Conservation (phyloP, 2,888 invertebrate species). For the Shargacucullia verbasci region DNA sequence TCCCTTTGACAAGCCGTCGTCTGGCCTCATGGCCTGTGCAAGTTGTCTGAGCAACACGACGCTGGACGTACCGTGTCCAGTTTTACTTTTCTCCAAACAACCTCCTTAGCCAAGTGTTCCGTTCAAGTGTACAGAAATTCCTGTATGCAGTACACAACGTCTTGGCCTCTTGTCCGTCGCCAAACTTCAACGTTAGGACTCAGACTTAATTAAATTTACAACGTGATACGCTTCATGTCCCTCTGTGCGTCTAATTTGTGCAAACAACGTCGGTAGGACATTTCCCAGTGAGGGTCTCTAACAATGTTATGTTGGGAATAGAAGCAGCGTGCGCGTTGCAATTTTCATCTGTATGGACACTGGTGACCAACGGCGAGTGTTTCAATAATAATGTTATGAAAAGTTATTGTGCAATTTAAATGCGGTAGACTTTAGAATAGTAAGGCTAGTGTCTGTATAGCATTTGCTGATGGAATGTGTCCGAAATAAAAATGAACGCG, state of each 20-base stretch:
- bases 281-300: background rate
- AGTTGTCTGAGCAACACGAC: too few species aligned
- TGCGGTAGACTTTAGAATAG: too few species aligned
- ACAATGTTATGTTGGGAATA: constrained; percentile 8
- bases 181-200: constrained; percentile 13
- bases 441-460: too few species aligned
- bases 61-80: too few species aligned
- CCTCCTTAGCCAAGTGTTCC: constrained; percentile 6
- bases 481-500: too few species aligned
- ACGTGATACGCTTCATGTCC: constrained; percentile 7
- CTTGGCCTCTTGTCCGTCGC: constrained; percentile 1
- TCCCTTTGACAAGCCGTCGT: too few species aligned
- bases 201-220: constrained; percentile 26
- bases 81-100: background rate
- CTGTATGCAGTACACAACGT: background rate
- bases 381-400: constrained; percentile 10
- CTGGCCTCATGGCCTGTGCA: too few species aligned
- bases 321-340: background rate
- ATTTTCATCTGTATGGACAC: background rate
- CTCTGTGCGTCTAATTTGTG: constrained; percentile 19
- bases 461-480: too few species aligned
- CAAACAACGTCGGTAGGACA: constrained; percentile 8
- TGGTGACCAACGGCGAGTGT: background rate
- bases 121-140: constrained; percentile 1
- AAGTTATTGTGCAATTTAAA: too few species aligned